These are phyloP conservation scores for Sarcoramphus papa DNA, from an alignment of 2,797 vertebrate genomes.

Conservation along the genomic window DNA sequence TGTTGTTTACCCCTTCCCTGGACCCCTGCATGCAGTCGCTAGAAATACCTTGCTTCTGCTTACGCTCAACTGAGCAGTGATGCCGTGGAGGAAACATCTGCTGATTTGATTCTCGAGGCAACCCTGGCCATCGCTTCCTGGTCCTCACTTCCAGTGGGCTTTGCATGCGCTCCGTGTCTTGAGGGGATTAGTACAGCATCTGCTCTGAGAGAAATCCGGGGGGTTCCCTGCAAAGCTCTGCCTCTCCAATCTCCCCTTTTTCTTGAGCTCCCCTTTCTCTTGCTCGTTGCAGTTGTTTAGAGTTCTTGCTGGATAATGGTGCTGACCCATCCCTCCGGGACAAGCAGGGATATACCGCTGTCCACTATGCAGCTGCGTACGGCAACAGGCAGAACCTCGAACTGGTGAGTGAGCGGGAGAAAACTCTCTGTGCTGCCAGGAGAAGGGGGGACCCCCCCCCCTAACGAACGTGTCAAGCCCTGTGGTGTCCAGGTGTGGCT, in stretches of 20 bases:
- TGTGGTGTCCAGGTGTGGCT: background rate
- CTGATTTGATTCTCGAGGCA: background rate
- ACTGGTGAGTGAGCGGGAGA: conserved; percentile 76
- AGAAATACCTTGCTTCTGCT: background rate
- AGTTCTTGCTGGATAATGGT: conserved; percentile 94
- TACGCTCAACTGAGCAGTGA: background rate
- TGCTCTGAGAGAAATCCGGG: background rate
- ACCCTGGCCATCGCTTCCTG: background rate
- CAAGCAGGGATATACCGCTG: conserved; percentile 93
- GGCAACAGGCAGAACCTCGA: conserved; percentile 96
- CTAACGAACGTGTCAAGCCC: accelerated
- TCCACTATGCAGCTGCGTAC: conserved; percentile 97
- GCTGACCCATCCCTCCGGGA: conserved; percentile 94
- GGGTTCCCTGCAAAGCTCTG: background rate
- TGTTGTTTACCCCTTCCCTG: background rate
- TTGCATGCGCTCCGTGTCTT: background rate
- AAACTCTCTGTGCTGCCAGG: background rate
- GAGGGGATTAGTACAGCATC: background rate
- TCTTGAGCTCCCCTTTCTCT: background rate
- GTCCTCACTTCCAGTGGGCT: background rate
- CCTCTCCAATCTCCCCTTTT: background rate
- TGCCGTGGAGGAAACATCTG: background rate
- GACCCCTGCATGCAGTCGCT: background rate
- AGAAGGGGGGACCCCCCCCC: accelerated
- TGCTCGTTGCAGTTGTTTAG: conserved; percentile 82